These are phyloP conservation scores for Chaenodraco wilsoni DNA, from an alignment of 2,797 vertebrate species.

Conservation along the genomic window DNA sequence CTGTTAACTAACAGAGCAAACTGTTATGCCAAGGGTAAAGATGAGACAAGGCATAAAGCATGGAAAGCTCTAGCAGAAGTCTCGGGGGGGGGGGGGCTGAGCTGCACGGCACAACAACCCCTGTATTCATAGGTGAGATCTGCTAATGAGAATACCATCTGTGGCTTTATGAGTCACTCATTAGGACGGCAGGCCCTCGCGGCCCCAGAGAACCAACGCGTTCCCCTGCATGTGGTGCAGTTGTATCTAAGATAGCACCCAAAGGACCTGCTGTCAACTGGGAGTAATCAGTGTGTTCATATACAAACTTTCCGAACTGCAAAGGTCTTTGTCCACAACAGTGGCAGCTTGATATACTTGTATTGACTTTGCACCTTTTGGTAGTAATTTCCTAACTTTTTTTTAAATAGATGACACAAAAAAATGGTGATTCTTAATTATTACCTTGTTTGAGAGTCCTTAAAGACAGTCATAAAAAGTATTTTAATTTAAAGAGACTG, in stretches of 20 bases:
- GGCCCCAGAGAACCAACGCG: slow-evolving; percentile 25
- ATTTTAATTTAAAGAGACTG: neutral
- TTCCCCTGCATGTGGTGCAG: slow-evolving; percentile 28
- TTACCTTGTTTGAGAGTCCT: neutral
- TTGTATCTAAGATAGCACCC: slow-evolving; percentile 3
- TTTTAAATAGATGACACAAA: neutral
- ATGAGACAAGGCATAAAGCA: slow-evolving; percentile 10
- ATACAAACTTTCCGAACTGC: neutral
- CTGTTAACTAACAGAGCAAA: slow-evolving; percentile 13
- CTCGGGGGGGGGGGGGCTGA: slow-evolving; percentile 16
- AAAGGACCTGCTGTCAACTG: slow-evolving; percentile 29
- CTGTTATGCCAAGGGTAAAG: slow-evolving; percentile 3
- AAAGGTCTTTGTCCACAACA: slow-evolving; percentile 21
- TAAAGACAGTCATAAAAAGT: neutral
- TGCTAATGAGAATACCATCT: slow-evolving; percentile 66
- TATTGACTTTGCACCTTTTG: slow-evolving; percentile 1
- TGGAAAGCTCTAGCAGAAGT: neutral
- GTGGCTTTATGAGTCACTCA: slow-evolving; percentile 60
- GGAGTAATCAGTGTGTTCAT: slow-evolving; percentile 51
- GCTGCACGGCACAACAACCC: slow-evolving; percentile 38
- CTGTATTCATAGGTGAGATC: slow-evolving; percentile 38
- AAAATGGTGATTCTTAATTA: neutral
- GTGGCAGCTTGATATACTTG: slow-evolving; percentile 1
- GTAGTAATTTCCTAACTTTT: neutral
- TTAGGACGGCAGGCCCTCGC: slow-evolving; percentile 35